These are phyloP conservation scores for Orcinus orca DNA, from an alignment of 2,113 vertebrate species.

Conservation along the genomic window DNA sequence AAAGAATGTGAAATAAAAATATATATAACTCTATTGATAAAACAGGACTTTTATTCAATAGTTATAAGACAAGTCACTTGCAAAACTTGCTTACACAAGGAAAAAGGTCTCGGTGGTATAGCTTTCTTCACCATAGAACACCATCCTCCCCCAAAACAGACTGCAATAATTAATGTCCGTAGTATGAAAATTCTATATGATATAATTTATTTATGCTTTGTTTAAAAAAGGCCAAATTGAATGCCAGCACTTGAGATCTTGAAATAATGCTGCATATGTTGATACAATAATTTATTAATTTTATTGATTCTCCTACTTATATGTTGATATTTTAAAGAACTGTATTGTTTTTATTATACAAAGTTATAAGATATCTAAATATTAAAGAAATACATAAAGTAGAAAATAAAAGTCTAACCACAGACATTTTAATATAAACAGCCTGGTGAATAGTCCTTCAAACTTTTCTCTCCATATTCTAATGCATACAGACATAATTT, in stretches of 20 bases:
- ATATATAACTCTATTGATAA: neutral
- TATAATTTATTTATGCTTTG: conserved; percentile 33
- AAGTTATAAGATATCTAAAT: conserved; percentile 24
- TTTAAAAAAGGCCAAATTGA: conserved; percentile 3
- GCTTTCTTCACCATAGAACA: neutral
- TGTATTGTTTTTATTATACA: neutral
- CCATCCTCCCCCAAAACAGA: neutral
- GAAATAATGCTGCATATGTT: neutral
- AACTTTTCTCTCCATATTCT: neutral
- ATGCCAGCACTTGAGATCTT: neutral
- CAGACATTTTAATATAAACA: neutral
- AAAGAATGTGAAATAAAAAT: conserved; percentile 58
- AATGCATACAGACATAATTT: neutral
- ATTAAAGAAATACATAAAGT: neutral
- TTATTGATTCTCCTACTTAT: conserved; percentile 6
- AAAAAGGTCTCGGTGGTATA: conserved; percentile 45
- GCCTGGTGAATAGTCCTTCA: neutral
- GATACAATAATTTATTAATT: conserved; percentile 11
- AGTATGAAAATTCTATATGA: neutral
- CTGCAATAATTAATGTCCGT: neutral
- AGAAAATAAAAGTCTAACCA: neutral
- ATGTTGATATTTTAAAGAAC: neutral
- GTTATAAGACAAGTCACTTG: conserved; percentile 75
- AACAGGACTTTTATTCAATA: conserved; percentile 72
- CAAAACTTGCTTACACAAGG: conserved; percentile 59